Percentiles rank a stretch among this genome's conserved stretches.
Evolutionary conservation across 2,113 vertebrate species (phyloP).

Genomic region (Okapia johnstoni): DNA sequence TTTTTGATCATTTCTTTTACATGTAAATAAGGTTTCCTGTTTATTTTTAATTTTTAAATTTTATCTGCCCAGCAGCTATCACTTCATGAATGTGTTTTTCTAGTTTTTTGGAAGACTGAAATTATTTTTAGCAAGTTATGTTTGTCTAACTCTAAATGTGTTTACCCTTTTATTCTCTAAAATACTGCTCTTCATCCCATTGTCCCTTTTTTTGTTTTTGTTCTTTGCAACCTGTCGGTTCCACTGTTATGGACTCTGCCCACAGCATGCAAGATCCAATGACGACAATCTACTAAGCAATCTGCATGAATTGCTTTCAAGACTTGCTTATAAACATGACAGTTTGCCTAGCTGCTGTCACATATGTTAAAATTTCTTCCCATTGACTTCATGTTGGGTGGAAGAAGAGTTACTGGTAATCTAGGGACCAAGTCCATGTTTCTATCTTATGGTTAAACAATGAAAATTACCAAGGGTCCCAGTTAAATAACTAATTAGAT

Average conservation of each 20-base stretch:
- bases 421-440: background rate
- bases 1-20: background rate
- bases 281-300: slow-evolving; percentile 46
- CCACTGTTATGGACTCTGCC: slow-evolving; percentile 10
- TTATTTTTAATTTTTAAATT: background rate
- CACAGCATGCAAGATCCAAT: background rate
- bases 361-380: slow-evolving; percentile 49
- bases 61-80: background rate
- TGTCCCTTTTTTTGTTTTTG: slow-evolving; percentile 27
- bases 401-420: background rate
- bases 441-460: background rate
- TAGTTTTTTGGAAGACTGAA: background rate
- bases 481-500: background rate
- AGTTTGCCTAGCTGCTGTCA: slow-evolving; percentile 63
- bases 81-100: background rate
- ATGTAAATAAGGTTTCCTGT: background rate
- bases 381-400: slow-evolving; percentile 31
- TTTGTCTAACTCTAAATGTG: background rate
- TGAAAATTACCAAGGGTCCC: background rate
- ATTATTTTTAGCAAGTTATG: background rate
- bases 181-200: background rate
- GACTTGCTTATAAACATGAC: slow-evolving; percentile 68
- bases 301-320: slow-evolving; percentile 70
- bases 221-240: slow-evolving; percentile 38
- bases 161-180: background rate